Evolutionary conservation across 2,113 vertebrate species (phyloP), one percentile per base, ranked within the genome.

Genomic region (Desmodus rotundus): DNA sequence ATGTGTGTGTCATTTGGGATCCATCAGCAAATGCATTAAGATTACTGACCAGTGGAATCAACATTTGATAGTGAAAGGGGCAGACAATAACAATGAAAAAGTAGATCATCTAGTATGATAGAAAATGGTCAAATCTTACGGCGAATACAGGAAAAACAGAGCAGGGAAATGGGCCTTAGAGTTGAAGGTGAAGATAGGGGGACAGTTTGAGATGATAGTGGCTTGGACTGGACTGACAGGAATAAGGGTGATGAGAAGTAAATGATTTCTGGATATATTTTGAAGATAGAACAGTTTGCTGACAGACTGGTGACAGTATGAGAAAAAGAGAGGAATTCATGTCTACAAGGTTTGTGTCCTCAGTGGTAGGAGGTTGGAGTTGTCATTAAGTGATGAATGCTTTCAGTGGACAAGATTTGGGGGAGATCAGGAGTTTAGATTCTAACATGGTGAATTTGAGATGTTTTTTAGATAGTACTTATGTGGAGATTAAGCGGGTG

Each of bases 241-340:
- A 86, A 65, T 38, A 63, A 58, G 36, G 31, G 17, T 80, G 22
- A 61, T 70, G 61, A 81, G 43, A 43, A 87, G 17, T 58, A 54
- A 76, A 83, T 68, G 67, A 52, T 76, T 92, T 92, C 77, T 95
- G 26, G 68, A 52, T 89, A 22, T 14, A 19, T 92, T 92, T 87
- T 87, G 54, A 87, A 87, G 45, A 65, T 56, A 47, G 50, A 91
- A 77, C 61, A 77, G 43, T 36, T 86, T 61, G 7, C 54, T 65
- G 36, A 87, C 43, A 61, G 52, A 26, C 58, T 70, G 7, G 36
- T 65, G 28, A 91, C 43, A 73, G 36, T 74, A 33, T 43, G 65
- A 87, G 38, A 33, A 58, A 58, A 70, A 74, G 47, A 84, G 63
- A 38, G 33, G 31, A 89, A 38, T 70, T 61, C 47, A 54, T 84